Conservation (phyloP, 2,797 vertebrate species). For the Percopsis omiscomaycus region DNA sequence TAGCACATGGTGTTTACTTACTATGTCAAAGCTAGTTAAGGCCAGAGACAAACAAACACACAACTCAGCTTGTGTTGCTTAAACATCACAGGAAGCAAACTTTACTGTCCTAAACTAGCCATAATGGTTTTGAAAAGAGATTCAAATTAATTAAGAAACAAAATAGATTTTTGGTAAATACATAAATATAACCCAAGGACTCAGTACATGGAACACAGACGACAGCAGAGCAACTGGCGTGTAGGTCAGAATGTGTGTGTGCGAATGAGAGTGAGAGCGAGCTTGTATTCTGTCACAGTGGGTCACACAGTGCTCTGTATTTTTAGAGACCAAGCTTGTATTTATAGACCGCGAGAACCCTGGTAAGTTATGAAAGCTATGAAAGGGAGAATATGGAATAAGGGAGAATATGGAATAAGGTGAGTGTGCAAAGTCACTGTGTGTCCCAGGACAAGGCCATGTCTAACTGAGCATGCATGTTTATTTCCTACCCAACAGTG, state of each 20-base stretch:
- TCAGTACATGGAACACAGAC: conserved; percentile 1
- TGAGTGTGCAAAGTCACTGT: conserved; percentile 27
- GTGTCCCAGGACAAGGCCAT: conserved; percentile 35
- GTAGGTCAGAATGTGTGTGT: conserved; percentile 20
- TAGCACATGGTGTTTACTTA: conserved; percentile 42
- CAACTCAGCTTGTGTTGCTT: conserved; percentile 12
- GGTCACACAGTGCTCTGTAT: conserved; percentile 66
- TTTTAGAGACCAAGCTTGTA: conserved; percentile 66
- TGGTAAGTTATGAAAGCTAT: conserved; percentile 46
- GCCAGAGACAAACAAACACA: conserved; percentile 7
- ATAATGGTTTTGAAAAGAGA: conserved; percentile 10
- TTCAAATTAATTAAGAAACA: conserved; percentile 16
- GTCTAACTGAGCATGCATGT: conserved; percentile 37
- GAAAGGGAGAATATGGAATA: conserved; percentile 24
- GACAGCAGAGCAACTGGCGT: not conserved
- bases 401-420: conserved; percentile 37
- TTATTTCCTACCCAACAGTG: conserved; percentile 18
- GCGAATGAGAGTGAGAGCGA: conserved; percentile 23
- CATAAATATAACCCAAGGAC: conserved; percentile 4
- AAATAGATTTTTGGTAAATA: too few species aligned
- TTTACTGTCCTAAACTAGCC: conserved; percentile 13
- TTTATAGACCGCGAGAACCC: conserved; percentile 68
- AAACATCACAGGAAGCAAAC: conserved; percentile 22
- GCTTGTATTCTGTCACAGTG: conserved; percentile 58
- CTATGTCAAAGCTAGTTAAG: conserved; percentile 19